Evolutionary conservation across 1,140 invertebrate species (phyloP).

Genomic region (Odontomachus brunneus): DNA sequence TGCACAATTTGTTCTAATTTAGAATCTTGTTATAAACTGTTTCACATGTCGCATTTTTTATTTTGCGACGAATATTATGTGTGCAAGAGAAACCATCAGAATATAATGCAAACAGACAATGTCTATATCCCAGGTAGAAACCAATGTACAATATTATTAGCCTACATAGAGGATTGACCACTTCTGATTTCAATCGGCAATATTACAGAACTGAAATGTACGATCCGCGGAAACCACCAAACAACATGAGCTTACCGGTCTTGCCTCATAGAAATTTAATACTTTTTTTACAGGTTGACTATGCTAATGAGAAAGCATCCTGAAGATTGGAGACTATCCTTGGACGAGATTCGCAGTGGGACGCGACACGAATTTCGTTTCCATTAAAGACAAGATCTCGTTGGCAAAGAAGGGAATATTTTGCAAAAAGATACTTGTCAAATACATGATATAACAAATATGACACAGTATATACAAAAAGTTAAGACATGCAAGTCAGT

Average conservation of each 20-base stretch:
- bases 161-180: not conserved
- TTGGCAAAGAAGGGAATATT: not conserved
- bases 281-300: slow-evolving; percentile 25
- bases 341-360: slow-evolving; percentile 47
- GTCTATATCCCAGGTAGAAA: not conserved
- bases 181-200: slow-evolving; percentile 28
- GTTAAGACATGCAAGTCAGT: slow-evolving; percentile 6
- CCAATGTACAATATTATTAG: not conserved
- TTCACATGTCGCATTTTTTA: too few species aligned
- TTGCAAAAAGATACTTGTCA: not conserved
- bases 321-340: slow-evolving; percentile 32
- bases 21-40: too few species aligned
- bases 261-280: slow-evolving; percentile 38
- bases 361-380: slow-evolving; percentile 19
- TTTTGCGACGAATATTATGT: too few species aligned
- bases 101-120: not conserved
- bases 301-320: slow-evolving; percentile 46
- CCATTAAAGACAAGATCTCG: slow-evolving; percentile 40
- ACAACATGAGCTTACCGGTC: slow-evolving; percentile 4
- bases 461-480: not conserved
- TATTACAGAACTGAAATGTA: slow-evolving; percentile 1
- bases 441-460: slow-evolving; percentile 8
- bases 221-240: not conserved
- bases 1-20: too few species aligned
- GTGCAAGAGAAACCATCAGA: not conserved